A percentile compares a stretch with the other conserved stretches of the same genome.
Evolutionary conservation across 2,888 invertebrate species (phyloP).

Genomic region (Aphodius sticticus): DNA sequence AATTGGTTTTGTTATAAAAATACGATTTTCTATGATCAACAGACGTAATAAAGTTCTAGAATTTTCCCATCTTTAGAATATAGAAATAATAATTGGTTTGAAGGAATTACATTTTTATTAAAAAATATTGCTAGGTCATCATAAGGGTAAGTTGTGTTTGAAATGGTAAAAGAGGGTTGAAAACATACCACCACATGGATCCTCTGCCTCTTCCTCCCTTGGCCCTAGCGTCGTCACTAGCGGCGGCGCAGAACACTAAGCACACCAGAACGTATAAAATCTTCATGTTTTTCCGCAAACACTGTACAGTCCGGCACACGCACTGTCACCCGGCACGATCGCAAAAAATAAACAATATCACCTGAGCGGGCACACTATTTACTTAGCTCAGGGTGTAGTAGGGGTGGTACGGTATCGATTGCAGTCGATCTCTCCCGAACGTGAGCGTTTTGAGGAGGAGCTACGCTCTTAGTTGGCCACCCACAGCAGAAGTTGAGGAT

Average conservation of each 20-base stretch:
- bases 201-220: conserved; percentile 82
- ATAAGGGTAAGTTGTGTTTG: too few relatives aligned
- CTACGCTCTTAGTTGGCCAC: conserved; percentile 51
- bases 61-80: too few relatives aligned
- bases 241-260: conserved; percentile 36
- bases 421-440: conserved; percentile 52
- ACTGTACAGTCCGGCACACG: conserved; percentile 34
- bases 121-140: too few relatives aligned
- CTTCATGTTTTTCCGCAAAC: conserved; percentile 42
- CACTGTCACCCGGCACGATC: conserved; percentile 53
- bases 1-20: too few relatives aligned
- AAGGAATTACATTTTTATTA: too few relatives aligned
- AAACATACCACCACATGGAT: conserved; percentile 91
- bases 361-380: conserved; percentile 55
- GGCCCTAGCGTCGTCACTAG: conserved; percentile 55
- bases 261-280: conserved; percentile 52
- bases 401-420: conserved; percentile 54
- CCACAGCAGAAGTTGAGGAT: conserved; percentile 56
- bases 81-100: too few relatives aligned
- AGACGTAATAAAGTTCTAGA: too few relatives aligned
- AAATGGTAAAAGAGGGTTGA: neutral
- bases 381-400: conserved; percentile 56
- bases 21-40: too few relatives aligned
- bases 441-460: conserved; percentile 53
- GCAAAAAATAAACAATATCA: conserved; percentile 61